Evolutionary conservation across 2,888 invertebrate genomes (phyloP).

Genomic region (Sinelater perroti): DNA sequence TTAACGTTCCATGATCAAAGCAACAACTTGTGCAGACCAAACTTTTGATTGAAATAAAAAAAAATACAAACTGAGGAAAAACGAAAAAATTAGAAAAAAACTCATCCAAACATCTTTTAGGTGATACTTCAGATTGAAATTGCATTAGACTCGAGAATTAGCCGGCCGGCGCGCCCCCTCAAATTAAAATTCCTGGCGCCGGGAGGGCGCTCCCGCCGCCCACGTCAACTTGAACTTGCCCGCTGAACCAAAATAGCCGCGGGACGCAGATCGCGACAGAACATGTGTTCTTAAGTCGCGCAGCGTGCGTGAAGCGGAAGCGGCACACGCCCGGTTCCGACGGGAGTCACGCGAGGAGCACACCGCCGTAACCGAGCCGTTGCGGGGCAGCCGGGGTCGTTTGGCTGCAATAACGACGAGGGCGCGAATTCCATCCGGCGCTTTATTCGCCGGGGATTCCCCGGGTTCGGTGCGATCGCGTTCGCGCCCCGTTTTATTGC

Average conservation of each 20-base stretch:
- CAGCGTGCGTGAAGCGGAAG: constrained; percentile 35
- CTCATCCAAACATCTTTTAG: too few relatives aligned
- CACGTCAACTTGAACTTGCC: constrained; percentile 15
- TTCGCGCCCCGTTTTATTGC: constrained; percentile 28
- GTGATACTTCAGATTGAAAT: too few relatives aligned
- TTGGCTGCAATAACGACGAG: constrained; percentile 25
- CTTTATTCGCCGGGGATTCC: constrained; percentile 27
- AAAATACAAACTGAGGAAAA: too few relatives aligned
- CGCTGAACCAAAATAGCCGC: constrained; percentile 28
- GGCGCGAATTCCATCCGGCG: constrained; percentile 21
- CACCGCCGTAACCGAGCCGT: constrained; percentile 26
- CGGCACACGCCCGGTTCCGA: constrained; percentile 32
- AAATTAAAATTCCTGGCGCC: too few relatives aligned
- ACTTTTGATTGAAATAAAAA: too few relatives aligned
- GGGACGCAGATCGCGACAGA: constrained; percentile 18
- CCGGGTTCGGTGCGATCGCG: constrained; percentile 18
- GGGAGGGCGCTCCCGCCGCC: too few relatives aligned
- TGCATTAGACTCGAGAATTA: too few relatives aligned
- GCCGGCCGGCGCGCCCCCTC: too few relatives aligned
- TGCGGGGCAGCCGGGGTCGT: constrained; percentile 23
- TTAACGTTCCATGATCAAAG: too few relatives aligned
- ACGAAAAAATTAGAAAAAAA: too few relatives aligned
- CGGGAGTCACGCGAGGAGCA: constrained; percentile 34
- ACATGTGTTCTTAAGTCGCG: constrained; percentile 34
- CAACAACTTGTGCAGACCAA: too few relatives aligned